Evolutionary conservation across 1,140 invertebrate genomes (phyloP), one percentile per base, ranked within the genome.

Genomic region (Schlechtendalia chinensis): DNA sequence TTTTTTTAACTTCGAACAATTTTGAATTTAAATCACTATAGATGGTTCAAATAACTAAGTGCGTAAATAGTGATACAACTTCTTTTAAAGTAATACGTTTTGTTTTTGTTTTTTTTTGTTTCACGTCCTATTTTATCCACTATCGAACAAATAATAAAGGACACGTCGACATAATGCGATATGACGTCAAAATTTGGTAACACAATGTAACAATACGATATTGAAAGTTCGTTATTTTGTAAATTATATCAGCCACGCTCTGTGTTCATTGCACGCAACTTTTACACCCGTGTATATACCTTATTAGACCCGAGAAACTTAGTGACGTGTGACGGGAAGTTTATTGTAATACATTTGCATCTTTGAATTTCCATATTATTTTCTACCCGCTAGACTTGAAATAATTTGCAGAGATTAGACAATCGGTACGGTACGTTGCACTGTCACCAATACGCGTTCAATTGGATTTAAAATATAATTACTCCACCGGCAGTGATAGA

Each of bases 361-460:
- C 39, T 69, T 47, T 16, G n/a, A 47, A 69, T 69, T 47, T 47
- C 22, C 65, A 69, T 47, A 47, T 69, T 69, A 47, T 47, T 69
- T 47, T 47, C 39, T 69, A 24, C 39, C 63, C 39, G 19, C 45
- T 24, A 69, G 39, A 69, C 65, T 47, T 16, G n/a, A 69, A 69
- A 69, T 69, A 22, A 47, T 69, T 24, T 16, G 24, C 29, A 6
- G 5, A 61, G 59, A 61, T 61, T 61, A 22, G n/a, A 14, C 19
- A 17, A 45, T 2, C 0, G n/a, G n/a, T 39, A 67, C 11, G 19
- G 4, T n/a, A n/a, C n/a, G n/a, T n/a, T n/a, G 3, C 32, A 39
- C 3, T 39, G 8, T 8, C 32, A 8, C 32, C 0, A 22, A 39
- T 67, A 67, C 11, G 19, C 11, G 63, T 67, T 22, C 3, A 14